Evolutionary conservation across 2,888 invertebrate species (phyloP).

Genomic region (Caenorhabditis virilis): DNA sequence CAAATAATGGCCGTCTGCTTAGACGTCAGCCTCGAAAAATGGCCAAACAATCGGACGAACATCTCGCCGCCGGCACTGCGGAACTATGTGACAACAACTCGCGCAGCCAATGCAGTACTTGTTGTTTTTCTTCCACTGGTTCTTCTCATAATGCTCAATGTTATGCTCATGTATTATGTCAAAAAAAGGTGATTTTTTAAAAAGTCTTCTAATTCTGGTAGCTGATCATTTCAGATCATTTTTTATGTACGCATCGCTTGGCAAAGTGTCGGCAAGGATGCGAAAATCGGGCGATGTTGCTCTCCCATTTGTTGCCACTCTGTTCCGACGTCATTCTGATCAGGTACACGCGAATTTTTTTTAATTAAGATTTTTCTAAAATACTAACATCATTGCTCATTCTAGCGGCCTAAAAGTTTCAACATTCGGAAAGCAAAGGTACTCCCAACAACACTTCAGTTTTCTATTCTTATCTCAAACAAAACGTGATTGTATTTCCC

Average conservation of each 20-base stretch:
- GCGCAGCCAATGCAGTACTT: constrained; percentile 57
- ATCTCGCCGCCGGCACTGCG: constrained; percentile 45
- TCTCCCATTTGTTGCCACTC: constrained; percentile 41
- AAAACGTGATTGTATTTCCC: too few species aligned
- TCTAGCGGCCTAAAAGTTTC: too few species aligned
- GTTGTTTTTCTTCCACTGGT: constrained; percentile 58
- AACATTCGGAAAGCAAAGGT: too few species aligned
- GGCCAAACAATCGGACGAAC: constrained; percentile 62
- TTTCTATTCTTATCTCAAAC: too few species aligned
- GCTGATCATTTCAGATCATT: too few species aligned
- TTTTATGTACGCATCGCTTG: constrained; percentile 47
- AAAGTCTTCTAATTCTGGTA: too few species aligned
- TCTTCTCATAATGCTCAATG: constrained; percentile 47
- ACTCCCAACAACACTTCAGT: too few species aligned
- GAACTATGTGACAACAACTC: constrained; percentile 50
- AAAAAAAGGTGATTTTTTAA: too few species aligned
- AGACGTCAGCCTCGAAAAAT: constrained; percentile 54
- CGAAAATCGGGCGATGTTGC: constrained; percentile 38
- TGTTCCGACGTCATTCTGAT: constrained; percentile 49
- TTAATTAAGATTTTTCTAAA: too few species aligned
- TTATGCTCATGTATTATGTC: constrained; percentile 49
- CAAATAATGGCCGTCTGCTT: constrained; percentile 57
- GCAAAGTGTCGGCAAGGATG: constrained; percentile 40
- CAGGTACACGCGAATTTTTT: too few species aligned
- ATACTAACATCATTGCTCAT: too few species aligned